These are phyloP conservation scores for Galerucella nymphaeae DNA, from an alignment of 2,888 invertebrate genomes.

Conservation along the genomic window DNA sequence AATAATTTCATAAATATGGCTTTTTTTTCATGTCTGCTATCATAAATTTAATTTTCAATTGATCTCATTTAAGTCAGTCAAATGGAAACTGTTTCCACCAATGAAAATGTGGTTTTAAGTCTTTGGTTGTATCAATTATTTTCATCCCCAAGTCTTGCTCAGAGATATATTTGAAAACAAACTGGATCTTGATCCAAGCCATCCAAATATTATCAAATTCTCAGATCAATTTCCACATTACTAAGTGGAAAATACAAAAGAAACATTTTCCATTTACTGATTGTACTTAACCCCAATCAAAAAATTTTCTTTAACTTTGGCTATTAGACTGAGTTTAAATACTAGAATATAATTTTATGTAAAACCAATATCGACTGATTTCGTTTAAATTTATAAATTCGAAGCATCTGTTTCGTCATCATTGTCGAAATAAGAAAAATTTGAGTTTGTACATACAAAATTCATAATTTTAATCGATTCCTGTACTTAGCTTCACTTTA, in stretches of 20 bases:
- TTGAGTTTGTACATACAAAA: conserved; percentile 35
- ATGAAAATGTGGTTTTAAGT: too few species aligned
- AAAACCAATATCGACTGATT: conserved; percentile 59
- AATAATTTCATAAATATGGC: too few species aligned
- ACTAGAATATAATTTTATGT: conserved; percentile 53
- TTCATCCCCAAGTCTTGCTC: too few species aligned
- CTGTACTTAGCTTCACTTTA: conserved; percentile 22
- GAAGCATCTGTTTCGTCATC: neutral
- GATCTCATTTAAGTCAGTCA: neutral
- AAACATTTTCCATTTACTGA: conserved; percentile 20
- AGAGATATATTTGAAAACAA: too few species aligned
- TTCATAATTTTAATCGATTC: conserved; percentile 22
- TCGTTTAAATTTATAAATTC: conserved; percentile 49
- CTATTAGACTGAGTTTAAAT: conserved; percentile 58
- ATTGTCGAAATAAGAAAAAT: neutral
- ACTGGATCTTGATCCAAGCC: too few species aligned
- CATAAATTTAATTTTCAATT: neutral
- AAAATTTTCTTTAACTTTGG: conserved; percentile 25
- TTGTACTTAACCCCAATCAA: conserved; percentile 19
- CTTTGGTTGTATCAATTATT: too few species aligned
- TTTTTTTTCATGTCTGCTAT: neutral
- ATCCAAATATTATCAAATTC: neutral
- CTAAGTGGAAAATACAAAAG: neutral
- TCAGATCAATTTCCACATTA: neutral
- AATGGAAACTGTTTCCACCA: neutral